Base-by-base conservation (phyloP, 2,888 invertebrate genomes). In the Augochlorella aurata region DNA sequence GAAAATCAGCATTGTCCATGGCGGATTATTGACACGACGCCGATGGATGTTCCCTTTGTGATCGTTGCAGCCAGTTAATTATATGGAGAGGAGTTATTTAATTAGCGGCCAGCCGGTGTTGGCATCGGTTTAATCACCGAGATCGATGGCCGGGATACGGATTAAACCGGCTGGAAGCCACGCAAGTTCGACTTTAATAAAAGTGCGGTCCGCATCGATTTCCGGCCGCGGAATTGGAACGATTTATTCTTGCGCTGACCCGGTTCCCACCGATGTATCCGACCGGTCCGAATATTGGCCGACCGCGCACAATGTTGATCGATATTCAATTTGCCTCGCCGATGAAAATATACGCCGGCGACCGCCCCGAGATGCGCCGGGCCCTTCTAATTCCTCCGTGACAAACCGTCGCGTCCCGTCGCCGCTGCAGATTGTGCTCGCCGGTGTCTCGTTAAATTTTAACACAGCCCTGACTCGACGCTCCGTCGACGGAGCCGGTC, bases 111-210 rank as follows among this genome's bases (percentile, higher is more conserved):
- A 12, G 76, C 47, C 66, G 61, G 38, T 24, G 81, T 58, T 74
- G 54, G n/a, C 83, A 38, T 77, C 70, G 45, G 68, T 81, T 84
- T 84, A 84, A 84, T 85, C 76, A 74, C 68, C 50, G 73, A 68
- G 78, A 75, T 77, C 74, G 74, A 82, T 79, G 65, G 21, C 78
- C 65, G 45, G 72, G 44, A 76, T 49, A 29, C 10, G 7, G 49
- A 54, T 45, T 3, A 61, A 72, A 21, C 12, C 18, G 38, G 54
- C 50, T 45, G 71, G 18, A 76, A 81, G 74, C 77, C 77, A 74
- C 54, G 79, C 75, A 29, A 73, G 79, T 79, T 83, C 81, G 74
- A 79, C 81, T 87, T 87, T 87, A 87, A 87, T 86, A 87, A 87
- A 87, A 85, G 76, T 74, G 38, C 50, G 65, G 44, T 9, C 74